Evolutionary conservation across 2,888 invertebrate genomes (phyloP).

Genomic region (Buathra laborator): DNA sequence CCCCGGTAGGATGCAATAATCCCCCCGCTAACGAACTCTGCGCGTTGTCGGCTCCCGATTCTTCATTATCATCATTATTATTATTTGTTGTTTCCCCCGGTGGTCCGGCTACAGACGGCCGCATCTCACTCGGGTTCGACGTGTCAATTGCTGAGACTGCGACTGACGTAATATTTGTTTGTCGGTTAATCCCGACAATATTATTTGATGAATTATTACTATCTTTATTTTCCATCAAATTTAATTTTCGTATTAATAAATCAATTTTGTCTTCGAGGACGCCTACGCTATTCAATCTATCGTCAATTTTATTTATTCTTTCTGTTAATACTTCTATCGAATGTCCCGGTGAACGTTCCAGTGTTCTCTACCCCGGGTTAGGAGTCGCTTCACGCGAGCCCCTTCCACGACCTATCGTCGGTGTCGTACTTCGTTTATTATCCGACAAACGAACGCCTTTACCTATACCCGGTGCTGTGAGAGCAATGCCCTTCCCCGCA

Average conservation of each 20-base stretch:
- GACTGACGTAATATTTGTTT: background rate
- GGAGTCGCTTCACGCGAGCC: too few relatives aligned
- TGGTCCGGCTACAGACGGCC: background rate
- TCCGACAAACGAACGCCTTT: too few relatives aligned
- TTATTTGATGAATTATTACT: background rate
- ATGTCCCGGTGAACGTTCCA: too few relatives aligned
- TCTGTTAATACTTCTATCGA: too few relatives aligned
- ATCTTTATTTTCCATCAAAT: background rate
- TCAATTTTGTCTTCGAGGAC: background rate
- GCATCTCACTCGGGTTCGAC: background rate
- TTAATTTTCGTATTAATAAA: background rate
- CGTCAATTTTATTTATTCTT: background rate
- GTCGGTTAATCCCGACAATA: background rate
- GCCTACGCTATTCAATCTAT: background rate
- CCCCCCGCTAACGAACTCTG: background rate
- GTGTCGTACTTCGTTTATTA: too few relatives aligned
- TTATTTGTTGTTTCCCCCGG: background rate
- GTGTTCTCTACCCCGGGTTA: too few relatives aligned
- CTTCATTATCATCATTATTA: background rate
- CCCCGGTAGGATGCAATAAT: background rate
- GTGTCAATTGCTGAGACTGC: background rate
- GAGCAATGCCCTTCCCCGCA: too few relatives aligned
- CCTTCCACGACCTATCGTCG: too few relatives aligned
- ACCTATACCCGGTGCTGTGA: too few relatives aligned
- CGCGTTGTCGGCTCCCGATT: background rate